Conservation (phyloP, 2,797 vertebrate species). For the Rhinichthys osculus region DNA sequence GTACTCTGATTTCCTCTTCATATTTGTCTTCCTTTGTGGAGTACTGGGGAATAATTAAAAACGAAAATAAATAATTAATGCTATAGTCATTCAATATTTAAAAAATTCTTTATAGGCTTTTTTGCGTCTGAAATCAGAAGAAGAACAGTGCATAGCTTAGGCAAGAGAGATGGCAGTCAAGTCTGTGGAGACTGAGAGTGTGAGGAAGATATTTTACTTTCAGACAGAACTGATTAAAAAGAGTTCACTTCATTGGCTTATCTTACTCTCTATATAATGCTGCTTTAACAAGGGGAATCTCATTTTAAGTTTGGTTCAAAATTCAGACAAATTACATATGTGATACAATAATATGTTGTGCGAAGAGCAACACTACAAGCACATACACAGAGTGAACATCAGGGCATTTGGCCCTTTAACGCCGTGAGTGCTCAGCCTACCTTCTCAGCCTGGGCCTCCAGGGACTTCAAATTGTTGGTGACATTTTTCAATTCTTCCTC, state of each 20-base stretch:
- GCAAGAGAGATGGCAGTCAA: not conserved
- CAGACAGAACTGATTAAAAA: not conserved
- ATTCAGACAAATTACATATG: not conserved
- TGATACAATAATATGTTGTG: not conserved
- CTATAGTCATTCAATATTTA: not conserved
- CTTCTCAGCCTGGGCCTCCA: constrained; percentile 97
- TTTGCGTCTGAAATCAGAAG: not conserved
- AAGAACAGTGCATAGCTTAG: not conserved
- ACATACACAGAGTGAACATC: not conserved
- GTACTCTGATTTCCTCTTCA: constrained; percentile 94
- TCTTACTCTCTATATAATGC: not conserved
- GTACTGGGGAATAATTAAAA: constrained; percentile 81
- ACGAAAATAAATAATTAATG: not conserved
- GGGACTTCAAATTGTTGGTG: constrained; percentile 99
- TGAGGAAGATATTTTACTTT: not conserved
- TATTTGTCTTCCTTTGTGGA: constrained; percentile 98
- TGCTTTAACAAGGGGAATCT: not conserved
- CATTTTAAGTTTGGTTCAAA: not conserved
- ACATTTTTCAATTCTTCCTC: constrained; percentile 99
- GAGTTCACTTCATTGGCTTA: not conserved
- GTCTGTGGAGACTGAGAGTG: not conserved
- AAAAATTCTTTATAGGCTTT: not conserved
- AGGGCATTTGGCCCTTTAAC: constrained; percentile 32
- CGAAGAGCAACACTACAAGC: not conserved
- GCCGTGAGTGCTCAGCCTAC: constrained; percentile 70